A percentile compares a stretch with the other conserved stretches of the same genome.
Evolutionary conservation across 2,888 invertebrate species (phyloP).

Genomic region (Sisyra nigra): DNA sequence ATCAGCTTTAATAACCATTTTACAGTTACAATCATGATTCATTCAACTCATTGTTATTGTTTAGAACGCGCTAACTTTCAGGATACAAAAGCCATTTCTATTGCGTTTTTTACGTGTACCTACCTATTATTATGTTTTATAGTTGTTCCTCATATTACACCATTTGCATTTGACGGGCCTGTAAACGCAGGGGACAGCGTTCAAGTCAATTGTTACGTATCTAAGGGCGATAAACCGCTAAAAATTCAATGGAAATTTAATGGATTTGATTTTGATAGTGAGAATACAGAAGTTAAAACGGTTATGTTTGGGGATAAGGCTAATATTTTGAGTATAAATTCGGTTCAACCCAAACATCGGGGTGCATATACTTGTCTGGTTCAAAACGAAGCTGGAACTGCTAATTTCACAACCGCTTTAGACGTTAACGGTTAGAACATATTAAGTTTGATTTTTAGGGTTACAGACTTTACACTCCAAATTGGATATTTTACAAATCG

Average conservation of each 20-base stretch:
- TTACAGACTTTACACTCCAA: not conserved
- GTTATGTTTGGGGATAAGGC: conserved; percentile 8
- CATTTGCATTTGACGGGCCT: conserved; percentile 44
- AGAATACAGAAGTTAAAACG: conserved; percentile 5
- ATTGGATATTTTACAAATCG: too few relatives aligned
- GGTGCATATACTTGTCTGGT: conserved; percentile 62
- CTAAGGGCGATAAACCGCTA: conserved; percentile 57
- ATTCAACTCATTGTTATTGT: too few relatives aligned
- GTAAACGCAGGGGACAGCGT: conserved; percentile 58
- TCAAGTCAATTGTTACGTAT: conserved; percentile 50
- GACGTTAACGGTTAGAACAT: conserved; percentile 51
- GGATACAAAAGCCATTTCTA: not conserved
- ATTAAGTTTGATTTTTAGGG: not conserved
- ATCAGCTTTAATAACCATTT: too few relatives aligned
- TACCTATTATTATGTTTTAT: conserved; percentile 19
- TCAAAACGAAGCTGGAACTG: conserved; percentile 49
- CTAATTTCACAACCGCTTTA: conserved; percentile 46
- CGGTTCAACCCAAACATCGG: conserved; percentile 35
- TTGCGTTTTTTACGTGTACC: not conserved
- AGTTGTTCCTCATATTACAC: conserved; percentile 42
- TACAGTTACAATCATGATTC: too few relatives aligned
- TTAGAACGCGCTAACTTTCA: not conserved
- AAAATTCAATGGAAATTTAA: conserved; percentile 57
- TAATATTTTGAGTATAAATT: conserved; percentile 8
- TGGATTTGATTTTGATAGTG: conserved; percentile 29